Percentiles rank a stretch among this genome's conserved stretches.
Evolutionary conservation across 35 echinoderm and acorn worm species (phyloP).

Genomic region (Amphiura filiformis): DNA sequence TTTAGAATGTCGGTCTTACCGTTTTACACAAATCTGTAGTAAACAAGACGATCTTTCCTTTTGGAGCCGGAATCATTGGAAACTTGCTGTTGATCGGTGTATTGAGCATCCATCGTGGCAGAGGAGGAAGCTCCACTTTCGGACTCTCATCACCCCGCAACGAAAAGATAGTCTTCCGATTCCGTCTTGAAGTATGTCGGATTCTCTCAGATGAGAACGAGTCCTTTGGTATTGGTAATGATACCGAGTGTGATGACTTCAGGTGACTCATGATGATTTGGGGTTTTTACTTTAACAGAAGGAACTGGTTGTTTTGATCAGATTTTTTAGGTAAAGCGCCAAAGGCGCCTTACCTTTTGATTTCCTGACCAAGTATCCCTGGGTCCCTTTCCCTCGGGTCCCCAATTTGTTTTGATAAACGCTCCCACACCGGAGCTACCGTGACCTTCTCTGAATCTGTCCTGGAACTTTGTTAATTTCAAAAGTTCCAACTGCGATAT

Average conservation of each 20-base stretch:
- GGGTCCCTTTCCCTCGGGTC: no score
- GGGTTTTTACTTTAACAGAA: not conserved
- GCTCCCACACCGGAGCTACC: no score
- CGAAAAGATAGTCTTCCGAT: not conserved
- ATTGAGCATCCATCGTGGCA: constrained; percentile 72
- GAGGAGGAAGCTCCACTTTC: constrained; percentile 20
- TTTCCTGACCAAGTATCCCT: no score
- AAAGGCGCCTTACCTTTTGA: not conserved
- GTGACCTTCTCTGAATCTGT: no score
- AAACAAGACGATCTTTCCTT: constrained; percentile 61
- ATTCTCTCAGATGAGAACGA: not conserved
- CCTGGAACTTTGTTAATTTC: no score
- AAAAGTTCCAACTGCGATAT: no score
- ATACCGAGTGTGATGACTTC: not conserved
- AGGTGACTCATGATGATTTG: not conserved
- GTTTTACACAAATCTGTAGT: constrained; percentile 72
- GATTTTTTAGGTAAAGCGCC: not conserved
- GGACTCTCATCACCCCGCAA: not conserved
- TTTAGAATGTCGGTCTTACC: no score
- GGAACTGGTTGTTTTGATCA: not conserved
- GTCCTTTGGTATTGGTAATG: not conserved
- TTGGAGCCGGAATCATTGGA: constrained; percentile 72
- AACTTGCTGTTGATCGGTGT: constrained; percentile 79
- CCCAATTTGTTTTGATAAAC: no score
- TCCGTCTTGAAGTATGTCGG: not conserved